Percentiles rank a stretch among this genome's conserved stretches.
Evolutionary conservation across 2,797 vertebrate species (phyloP).

Genomic region (Rhinogobio ventralis): DNA sequence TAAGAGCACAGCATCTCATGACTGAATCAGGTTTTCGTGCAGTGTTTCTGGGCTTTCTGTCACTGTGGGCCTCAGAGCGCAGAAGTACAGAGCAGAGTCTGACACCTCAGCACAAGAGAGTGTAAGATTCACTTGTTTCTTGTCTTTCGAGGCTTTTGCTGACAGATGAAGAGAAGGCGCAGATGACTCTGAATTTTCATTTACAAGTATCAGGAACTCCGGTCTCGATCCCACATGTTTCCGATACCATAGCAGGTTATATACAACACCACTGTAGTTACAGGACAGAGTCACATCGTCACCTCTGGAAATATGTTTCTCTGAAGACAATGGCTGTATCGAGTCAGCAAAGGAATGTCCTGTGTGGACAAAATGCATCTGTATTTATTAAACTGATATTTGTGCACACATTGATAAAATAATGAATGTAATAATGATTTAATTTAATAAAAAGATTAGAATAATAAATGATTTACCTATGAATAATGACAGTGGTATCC

Average conservation of each 20-base stretch:
- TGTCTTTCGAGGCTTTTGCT: background rate
- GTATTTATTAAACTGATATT: slow-evolving; percentile 5
- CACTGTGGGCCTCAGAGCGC: slow-evolving; percentile 1
- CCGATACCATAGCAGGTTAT: slow-evolving; percentile 40
- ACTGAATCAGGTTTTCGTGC: background rate
- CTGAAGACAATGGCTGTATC: background rate
- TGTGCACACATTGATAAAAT: background rate
- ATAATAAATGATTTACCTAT: background rate
- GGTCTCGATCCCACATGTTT: slow-evolving; percentile 21
- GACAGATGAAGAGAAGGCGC: background rate
- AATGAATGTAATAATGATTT: background rate
- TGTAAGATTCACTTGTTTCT: slow-evolving; percentile 24
- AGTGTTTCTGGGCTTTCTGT: slow-evolving; percentile 1
- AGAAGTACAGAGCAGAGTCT: slow-evolving; percentile 10
- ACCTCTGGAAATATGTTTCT: background rate
- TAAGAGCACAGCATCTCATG: background rate
- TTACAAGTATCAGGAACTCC: slow-evolving; percentile 18
- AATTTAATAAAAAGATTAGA: background rate
- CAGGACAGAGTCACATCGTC: slow-evolving; percentile 34
- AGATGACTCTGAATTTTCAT: background rate
- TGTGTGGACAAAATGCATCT: too few relatives aligned
- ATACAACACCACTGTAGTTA: background rate
- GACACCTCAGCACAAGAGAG: slow-evolving; percentile 18
- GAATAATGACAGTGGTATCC: background rate
- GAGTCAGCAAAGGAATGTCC: background rate